Evolutionary conservation across 2,797 vertebrate genomes (phyloP).

Genomic region (Gouania willdenowi): DNA sequence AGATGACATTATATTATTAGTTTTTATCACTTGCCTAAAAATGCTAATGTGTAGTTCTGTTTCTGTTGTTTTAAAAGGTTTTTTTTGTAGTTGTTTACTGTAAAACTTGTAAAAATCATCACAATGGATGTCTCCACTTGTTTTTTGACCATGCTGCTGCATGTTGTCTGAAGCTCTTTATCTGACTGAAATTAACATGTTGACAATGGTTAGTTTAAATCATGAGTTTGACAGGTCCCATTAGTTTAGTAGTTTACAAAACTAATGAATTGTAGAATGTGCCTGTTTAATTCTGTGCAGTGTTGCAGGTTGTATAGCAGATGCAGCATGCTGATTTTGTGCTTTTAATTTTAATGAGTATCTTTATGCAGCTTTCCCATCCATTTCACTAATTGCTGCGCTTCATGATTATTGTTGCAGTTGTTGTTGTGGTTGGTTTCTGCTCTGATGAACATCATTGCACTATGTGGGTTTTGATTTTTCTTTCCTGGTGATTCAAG

Average conservation of each 20-base stretch:
- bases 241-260: neutral
- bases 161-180: too few relatives aligned
- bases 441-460: conserved; percentile 12
- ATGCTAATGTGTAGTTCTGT: too few relatives aligned
- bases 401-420: conserved; percentile 23
- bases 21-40: too few relatives aligned
- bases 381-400: conserved; percentile 29
- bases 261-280: conserved; percentile 8
- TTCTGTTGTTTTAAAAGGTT: too few relatives aligned
- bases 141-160: too few relatives aligned
- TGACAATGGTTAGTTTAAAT: neutral
- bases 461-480: conserved; percentile 6
- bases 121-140: too few relatives aligned
- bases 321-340: conserved; percentile 11
- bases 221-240: too few relatives aligned
- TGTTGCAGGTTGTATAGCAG: conserved; percentile 13
- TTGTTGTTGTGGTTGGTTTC: conserved; percentile 15
- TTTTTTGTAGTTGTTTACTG: too few relatives aligned
- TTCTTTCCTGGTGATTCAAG: conserved; percentile 20
- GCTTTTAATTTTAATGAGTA: conserved; percentile 10
- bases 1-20: too few relatives aligned
- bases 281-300: conserved; percentile 2
- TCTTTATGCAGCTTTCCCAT: conserved; percentile 8
- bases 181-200: neutral
- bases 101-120: too few relatives aligned